phyloP scores from a whole-genome alignment of 2,888 invertebrate genomes.

The Orthosia cruda region DNA sequence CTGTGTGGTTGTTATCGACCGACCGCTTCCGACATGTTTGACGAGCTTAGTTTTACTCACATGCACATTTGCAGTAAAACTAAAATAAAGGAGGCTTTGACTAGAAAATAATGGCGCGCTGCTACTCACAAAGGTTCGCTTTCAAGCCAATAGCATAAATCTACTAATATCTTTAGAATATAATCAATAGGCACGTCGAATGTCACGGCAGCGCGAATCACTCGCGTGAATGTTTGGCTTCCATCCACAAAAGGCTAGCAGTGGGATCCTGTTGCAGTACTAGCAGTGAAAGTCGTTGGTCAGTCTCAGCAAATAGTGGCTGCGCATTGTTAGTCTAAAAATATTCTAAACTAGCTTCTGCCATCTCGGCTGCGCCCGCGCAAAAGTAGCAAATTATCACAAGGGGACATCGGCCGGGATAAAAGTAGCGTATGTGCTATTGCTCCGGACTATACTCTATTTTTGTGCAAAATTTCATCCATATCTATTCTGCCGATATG shows the following conservation, averaged over 20 bases:
- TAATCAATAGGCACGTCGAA: background rate
- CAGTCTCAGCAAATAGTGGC: slow-evolving; percentile 1
- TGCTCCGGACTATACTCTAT: too few species aligned
- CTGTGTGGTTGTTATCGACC: slow-evolving; percentile 25
- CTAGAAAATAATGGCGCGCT: background rate
- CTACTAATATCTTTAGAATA: background rate
- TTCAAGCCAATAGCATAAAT: background rate
- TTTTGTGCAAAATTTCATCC: too few species aligned
- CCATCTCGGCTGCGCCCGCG: too few species aligned
- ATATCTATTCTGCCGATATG: too few species aligned
- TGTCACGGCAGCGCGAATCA: background rate
- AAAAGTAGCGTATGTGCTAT: too few species aligned
- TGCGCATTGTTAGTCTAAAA: background rate
- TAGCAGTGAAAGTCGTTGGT: slow-evolving; percentile 6
- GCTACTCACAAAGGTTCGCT: background rate
- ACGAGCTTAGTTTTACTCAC: background rate
- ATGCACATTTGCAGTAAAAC: background rate
- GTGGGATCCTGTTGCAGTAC: background rate
- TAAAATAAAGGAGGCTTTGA: background rate
- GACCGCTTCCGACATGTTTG: slow-evolving; percentile 43
- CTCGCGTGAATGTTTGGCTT: slow-evolving; percentile 3
- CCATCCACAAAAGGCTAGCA: background rate
- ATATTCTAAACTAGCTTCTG: background rate
- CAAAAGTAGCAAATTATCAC: too few species aligned
- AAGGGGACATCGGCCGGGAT: too few species aligned